Evolutionary conservation across 2,113 vertebrate species (phyloP).

Genomic region (Daphoenositta chrysoptera): DNA sequence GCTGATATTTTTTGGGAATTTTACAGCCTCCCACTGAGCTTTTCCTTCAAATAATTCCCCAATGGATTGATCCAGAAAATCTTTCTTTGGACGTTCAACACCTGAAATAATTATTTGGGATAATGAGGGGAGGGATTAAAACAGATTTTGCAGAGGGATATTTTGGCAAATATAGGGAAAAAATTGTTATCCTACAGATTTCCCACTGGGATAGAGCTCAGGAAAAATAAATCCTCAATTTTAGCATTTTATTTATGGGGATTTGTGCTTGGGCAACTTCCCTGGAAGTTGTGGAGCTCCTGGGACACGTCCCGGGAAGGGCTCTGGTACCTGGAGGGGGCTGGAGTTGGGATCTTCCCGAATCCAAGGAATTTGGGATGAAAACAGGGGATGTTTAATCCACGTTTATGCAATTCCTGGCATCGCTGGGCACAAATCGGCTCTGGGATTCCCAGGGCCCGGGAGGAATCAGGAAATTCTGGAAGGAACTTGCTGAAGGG

Average conservation of each 20-base stretch:
- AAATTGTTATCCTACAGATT: not conserved
- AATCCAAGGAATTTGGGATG: no score
- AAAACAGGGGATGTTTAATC: no score
- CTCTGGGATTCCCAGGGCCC: no score
- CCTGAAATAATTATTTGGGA: not conserved
- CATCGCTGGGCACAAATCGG: no score
- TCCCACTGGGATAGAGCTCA: no score
- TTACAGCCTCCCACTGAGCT: not conserved
- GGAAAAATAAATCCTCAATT: rapidly evolving
- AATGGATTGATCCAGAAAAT: not conserved
- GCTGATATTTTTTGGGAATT: not conserved
- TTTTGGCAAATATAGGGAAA: not conserved
- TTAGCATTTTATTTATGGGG: rapidly evolving
- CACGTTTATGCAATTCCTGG: no score
- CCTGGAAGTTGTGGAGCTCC: no score
- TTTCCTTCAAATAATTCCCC: not conserved
- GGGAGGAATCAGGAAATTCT: no score
- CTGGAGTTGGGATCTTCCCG: no score
- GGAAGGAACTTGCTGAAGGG: no score
- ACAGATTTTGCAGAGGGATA: not conserved
- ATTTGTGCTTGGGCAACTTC: not conserved
- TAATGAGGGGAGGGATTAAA: rapidly evolving
- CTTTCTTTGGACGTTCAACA: not conserved
- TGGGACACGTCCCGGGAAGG: no score
- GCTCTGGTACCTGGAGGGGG: no score